A percentile compares a stretch with the other conserved stretches of the same genome.
These are phyloP conservation scores for Eospalax fontanierii DNA, from an alignment of 2,797 vertebrate genomes.

Conservation along the genomic window DNA sequence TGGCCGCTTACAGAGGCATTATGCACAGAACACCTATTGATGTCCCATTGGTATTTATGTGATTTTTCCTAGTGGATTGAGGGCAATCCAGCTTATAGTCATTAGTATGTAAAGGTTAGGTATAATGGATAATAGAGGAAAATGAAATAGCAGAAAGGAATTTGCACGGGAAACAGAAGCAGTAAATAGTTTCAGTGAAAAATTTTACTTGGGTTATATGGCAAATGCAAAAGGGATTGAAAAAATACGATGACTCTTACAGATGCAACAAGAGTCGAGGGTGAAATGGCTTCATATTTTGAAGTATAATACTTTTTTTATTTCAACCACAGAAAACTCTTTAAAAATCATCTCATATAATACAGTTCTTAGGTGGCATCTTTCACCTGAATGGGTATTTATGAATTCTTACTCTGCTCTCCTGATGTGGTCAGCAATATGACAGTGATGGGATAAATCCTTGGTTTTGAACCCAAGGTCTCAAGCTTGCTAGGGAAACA, in stretches of 20 bases:
- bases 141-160: conserved; percentile 77
- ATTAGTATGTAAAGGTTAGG: conserved; percentile 84
- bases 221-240: conserved; percentile 40
- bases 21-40: conserved; percentile 71
- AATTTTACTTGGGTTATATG: conserved; percentile 66
- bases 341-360: conserved; percentile 78
- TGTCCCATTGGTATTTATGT: conserved; percentile 67
- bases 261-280: conserved; percentile 65
- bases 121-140: conserved; percentile 79
- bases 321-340: conserved; percentile 67
- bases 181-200: conserved; percentile 79
- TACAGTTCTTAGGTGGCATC: conserved; percentile 69
- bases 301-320: conserved; percentile 76
- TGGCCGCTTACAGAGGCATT: conserved; percentile 74
- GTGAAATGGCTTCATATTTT: conserved; percentile 77
- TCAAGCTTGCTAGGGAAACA: background rate
- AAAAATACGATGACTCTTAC: conserved; percentile 59
- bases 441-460: conserved; percentile 8
- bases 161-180: conserved; percentile 77
- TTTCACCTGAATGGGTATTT: conserved; percentile 66
- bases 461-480: background rate
- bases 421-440: conserved; percentile 20
- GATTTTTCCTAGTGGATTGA: conserved; percentile 74
- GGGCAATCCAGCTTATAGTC: conserved; percentile 66
- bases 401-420: conserved; percentile 65